phyloP scores from a whole-genome alignment of 2,888 invertebrate genomes.

The Caenorhabditis afra region DNA sequence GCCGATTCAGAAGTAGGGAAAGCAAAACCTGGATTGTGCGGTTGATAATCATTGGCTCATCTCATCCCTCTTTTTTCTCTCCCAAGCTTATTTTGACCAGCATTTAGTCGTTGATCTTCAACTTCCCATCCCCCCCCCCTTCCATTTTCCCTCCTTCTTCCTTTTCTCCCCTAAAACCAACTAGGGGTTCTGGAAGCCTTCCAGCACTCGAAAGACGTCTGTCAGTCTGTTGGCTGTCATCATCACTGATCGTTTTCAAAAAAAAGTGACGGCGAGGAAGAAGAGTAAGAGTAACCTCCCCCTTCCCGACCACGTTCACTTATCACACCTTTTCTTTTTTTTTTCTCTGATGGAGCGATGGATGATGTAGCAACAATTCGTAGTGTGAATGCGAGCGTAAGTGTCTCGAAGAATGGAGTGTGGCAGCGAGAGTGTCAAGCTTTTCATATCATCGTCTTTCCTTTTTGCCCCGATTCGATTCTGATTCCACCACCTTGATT shows the following conservation, averaged over 20 bases:
- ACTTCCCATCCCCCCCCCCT: too few species aligned
- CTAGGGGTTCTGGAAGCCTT: slow-evolving; percentile 14
- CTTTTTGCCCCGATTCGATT: neutral
- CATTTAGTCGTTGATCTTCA: too few species aligned
- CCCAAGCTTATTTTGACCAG: too few species aligned
- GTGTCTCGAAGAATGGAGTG: too few species aligned
- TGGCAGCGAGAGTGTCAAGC: too few species aligned
- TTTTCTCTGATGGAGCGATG: neutral
- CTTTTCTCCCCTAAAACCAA: too few species aligned
- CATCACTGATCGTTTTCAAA: neutral
- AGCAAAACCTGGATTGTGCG: neutral
- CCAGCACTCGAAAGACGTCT: neutral
- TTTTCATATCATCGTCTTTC: slow-evolving; percentile 23
- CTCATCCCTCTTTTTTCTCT: too few species aligned
- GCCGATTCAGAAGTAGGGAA: neutral
- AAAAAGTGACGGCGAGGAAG: neutral
- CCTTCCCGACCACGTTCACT: too few species aligned
- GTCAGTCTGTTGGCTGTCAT: slow-evolving; percentile 12
- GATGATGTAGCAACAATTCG: neutral
- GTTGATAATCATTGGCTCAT: too few species aligned
- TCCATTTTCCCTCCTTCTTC: neutral
- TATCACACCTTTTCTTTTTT: too few species aligned
- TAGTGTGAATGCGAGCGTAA: too few species aligned
- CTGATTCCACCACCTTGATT: too few species aligned
- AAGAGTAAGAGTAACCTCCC: neutral